Base-by-base conservation (phyloP, 2,888 invertebrate species). In the Polylopha cassiicola region DNA sequence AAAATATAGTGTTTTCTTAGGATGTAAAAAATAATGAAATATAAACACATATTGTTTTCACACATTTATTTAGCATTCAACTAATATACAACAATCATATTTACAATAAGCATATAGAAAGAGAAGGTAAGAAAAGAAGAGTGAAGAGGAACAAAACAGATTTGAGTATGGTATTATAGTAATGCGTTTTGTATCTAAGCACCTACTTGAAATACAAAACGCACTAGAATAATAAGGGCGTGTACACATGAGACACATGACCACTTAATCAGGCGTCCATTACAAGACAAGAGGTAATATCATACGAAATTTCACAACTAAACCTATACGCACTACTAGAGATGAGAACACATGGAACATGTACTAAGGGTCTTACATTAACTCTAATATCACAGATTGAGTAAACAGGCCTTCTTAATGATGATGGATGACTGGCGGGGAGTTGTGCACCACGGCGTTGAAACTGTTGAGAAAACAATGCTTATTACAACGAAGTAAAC, bases 371-470 rank as follows among this genome's bases (percentile, higher is more conserved):
- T 64, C 60, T 65, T 37, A 42, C 16, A 38, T 39, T 45, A 47
- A 38, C 23, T 38, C 46, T 79, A 79, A 73, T 81, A 82, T 82
- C 81, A 82, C 84, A 80, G 76, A 54, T 64, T 66, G 57, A 53
- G 58, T 58, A 62, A 56, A 57, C 52, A 46, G 46, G 48, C 55
- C 51, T 55, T 47, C 52, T 50, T 81, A 85, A 78, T 85, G 84
- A 58, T 84, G 81, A 67, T 81, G 80, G 67, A 80, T 78, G 50
- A 81, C 79, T 37, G 84, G 84, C 38, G 84, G 81, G 18, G 82
- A 63, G 73, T 86, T 84, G 73, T 82, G 84, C 32, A 85, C 85
- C 49, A 85, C 65, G 28, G 86, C 86, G 72, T 86, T 84, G 75
- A 86, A 86, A 58, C 86, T 86, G 79, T 56, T 47, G 57, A 56